Evolutionary conservation across 2,888 invertebrate genomes (phyloP), one percentile per base, ranked within the genome.

Genomic region (Liposcelis brunnea): DNA sequence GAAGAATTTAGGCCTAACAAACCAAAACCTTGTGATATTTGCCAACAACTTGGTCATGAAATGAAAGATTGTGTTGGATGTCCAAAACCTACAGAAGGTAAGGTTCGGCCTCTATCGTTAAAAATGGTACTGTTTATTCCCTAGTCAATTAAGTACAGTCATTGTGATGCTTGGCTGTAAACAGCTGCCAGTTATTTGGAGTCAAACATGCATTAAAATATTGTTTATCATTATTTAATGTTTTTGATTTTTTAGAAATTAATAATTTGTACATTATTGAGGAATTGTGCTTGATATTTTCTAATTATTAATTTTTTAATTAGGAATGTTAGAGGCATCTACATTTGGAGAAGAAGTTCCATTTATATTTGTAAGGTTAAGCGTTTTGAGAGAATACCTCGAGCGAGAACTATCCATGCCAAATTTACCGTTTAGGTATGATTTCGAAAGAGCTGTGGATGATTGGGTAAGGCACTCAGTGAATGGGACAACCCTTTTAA

Each of bases 1-100:
- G 98, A 98, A 66, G 98, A 99, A 68, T 98, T 99, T 65, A 85
- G 94, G 56, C 95, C 95, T 0, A 95, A 97, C 62, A 83, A 94
- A 61, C 90, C 93, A 0, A 74, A 78, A 50, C 93, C 97, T 0
- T 99, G 98, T 61, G 94, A 95, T 52, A 75, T 98, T 47, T 99
- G 98, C 63, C 86, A 86, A 18, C 82, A 83, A 57, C 4, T 42
- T 2, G 83, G 93, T 2, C 95, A 95, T 63, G 91, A 93, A 61
- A 79, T 93, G 80, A 85, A 89, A 58, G 90, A 94, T 55, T 95
- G 95, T 60, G 69, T 74, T 3, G 94, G 94, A 19, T 40, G 40
- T 19, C 40, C 40, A n/a, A 40, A 18, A 40, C 40, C 40, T 6
- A 21, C 16, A 8, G 19, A 40, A 15, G 40, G 40, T 40, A 40